A percentile compares a stretch with the other conserved stretches of the same genome.
These are phyloP conservation scores for Euzophera pinguis DNA, from an alignment of 2,888 invertebrate genomes.

Conservation along the genomic window DNA sequence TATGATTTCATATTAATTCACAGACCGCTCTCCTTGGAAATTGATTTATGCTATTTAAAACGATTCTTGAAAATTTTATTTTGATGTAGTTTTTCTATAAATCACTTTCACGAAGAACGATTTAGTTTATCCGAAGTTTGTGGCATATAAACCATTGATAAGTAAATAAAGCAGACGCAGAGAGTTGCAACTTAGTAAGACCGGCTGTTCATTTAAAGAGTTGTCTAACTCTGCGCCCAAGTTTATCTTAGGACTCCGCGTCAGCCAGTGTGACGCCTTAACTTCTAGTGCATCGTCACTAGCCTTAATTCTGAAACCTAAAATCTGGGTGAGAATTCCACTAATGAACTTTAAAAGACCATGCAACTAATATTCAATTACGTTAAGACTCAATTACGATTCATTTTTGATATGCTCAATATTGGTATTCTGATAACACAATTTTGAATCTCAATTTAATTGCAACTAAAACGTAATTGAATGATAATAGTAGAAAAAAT, in stretches of 20 bases:
- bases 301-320: slow-evolving; percentile 30
- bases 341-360: too few species aligned
- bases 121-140: slow-evolving; percentile 2
- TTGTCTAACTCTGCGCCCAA: slow-evolving; percentile 41
- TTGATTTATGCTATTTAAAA: slow-evolving; percentile 58
- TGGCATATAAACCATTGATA: slow-evolving; percentile 34
- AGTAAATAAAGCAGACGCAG: slow-evolving; percentile 37
- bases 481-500: too few species aligned
- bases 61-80: too few species aligned
- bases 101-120: too few species aligned
- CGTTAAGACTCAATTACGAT: too few species aligned
- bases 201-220: slow-evolving; percentile 53
- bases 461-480: too few species aligned
- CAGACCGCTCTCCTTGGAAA: slow-evolving; percentile 42
- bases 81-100: slow-evolving; percentile 25
- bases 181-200: slow-evolving; percentile 13
- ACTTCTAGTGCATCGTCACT: slow-evolving; percentile 36
- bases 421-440: too few species aligned
- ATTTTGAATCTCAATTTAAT: too few species aligned
- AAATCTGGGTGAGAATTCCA: too few species aligned
- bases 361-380: too few species aligned
- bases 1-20: slow-evolving; percentile 55
- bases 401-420: too few species aligned
- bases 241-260: slow-evolving; percentile 38
- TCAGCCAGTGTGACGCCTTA: slow-evolving; percentile 36